Evolutionary conservation across 2,888 invertebrate genomes (phyloP).

Genomic region (Phrixothrix hirtus): DNA sequence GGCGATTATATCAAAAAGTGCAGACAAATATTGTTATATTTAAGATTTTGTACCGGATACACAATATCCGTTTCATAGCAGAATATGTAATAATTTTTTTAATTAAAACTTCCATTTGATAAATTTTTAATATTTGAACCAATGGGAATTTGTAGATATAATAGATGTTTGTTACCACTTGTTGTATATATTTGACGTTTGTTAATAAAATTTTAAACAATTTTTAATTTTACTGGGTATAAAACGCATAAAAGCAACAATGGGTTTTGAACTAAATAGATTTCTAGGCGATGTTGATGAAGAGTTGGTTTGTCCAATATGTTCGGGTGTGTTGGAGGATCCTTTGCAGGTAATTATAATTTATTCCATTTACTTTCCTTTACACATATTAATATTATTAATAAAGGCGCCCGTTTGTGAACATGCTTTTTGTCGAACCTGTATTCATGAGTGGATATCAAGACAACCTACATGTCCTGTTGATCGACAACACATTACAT

Average conservation of each 20-base stretch:
- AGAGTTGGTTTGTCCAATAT: conserved; percentile 95
- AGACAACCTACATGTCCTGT: conserved; percentile 94
- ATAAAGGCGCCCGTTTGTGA: conserved; percentile 89
- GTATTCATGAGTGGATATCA: conserved; percentile 94
- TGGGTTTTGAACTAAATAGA: conserved; percentile 94
- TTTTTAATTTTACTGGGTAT: neutral
- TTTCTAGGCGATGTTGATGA: conserved; percentile 97
- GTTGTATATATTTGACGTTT: conserved; percentile 4
- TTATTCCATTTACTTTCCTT: too few relatives aligned
- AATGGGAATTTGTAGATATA: neutral
- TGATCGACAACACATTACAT: conserved; percentile 87
- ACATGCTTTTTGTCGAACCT: conserved; percentile 92
- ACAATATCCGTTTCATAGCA: too few relatives aligned
- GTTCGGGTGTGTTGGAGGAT: conserved; percentile 92
- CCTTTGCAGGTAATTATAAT: conserved; percentile 77
- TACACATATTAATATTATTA: too few relatives aligned
- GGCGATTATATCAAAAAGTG: neutral
- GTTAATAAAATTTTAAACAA: neutral
- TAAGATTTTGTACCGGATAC: too few relatives aligned
- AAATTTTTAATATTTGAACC: neutral
- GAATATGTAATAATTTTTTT: too few relatives aligned
- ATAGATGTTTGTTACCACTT: conserved; percentile 15
- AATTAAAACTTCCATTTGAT: too few relatives aligned
- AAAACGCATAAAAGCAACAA: conserved; percentile 50
- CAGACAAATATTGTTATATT: too few relatives aligned